These are phyloP conservation scores for Chymomyza amoena DNA, from an alignment of 2,888 invertebrate species.

Conservation along the genomic window DNA sequence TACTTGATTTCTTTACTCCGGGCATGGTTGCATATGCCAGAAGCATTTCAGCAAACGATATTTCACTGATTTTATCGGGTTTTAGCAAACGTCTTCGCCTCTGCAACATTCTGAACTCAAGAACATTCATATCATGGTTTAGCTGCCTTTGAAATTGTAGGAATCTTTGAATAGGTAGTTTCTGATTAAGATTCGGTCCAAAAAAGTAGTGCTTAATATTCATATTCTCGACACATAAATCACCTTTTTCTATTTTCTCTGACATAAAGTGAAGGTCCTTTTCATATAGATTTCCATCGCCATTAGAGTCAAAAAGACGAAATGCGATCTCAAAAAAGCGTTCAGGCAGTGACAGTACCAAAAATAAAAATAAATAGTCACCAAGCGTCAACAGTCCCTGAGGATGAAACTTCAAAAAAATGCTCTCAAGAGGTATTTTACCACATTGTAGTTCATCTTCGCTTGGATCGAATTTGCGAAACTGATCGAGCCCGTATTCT, in stretches of 20 bases:
- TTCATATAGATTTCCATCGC: slow-evolving; percentile 7
- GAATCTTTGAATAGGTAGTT: slow-evolving; percentile 18
- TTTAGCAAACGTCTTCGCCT: neutral
- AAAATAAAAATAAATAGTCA: slow-evolving; percentile 41
- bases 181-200: slow-evolving; percentile 14
- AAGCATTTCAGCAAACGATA: slow-evolving; percentile 39
- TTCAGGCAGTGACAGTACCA: slow-evolving; percentile 28
- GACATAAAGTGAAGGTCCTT: slow-evolving; percentile 21
- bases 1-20: neutral
- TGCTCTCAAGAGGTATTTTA: slow-evolving; percentile 25
- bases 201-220: slow-evolving; percentile 32
- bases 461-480: slow-evolving; percentile 13
- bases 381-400: slow-evolving; percentile 36
- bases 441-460: neutral
- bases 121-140: slow-evolving; percentile 20
- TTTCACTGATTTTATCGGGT: slow-evolving; percentile 27
- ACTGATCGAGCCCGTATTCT: slow-evolving; percentile 23
- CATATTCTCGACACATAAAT: slow-evolving; percentile 1
- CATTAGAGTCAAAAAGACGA: slow-evolving; percentile 29
- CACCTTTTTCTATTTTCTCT: neutral
- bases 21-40: slow-evolving; percentile 21
- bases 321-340: slow-evolving; percentile 38
- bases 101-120: slow-evolving; percentile 31
- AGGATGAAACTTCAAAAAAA: slow-evolving; percentile 35
- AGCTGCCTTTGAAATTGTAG: slow-evolving; percentile 33